phyloP scores from a whole-genome alignment of 1,140 invertebrate species.

The Macrosteles quadrilineatus region DNA sequence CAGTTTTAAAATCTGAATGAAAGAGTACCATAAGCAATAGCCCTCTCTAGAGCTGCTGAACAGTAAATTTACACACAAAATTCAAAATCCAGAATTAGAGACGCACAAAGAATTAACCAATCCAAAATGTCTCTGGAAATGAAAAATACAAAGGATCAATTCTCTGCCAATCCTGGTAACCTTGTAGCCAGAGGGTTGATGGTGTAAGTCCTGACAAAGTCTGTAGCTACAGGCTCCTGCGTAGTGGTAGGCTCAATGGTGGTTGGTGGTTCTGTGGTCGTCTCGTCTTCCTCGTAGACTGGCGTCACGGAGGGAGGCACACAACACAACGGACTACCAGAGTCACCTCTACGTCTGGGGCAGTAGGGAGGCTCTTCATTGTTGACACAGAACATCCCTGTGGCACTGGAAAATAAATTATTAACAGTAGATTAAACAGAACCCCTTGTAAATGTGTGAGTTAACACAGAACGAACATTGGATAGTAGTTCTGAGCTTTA shows the following conservation, averaged over 20 bases:
- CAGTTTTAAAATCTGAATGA: no score
- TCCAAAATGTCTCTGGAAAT: no score
- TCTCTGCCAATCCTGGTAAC: background rate
- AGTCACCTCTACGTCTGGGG: slow-evolving; percentile 54
- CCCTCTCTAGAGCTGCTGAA: no score
- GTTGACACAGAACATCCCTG: slow-evolving; percentile 67
- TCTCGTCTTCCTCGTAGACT: background rate
- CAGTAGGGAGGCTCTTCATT: slow-evolving; percentile 66
- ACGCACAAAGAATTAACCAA: no score
- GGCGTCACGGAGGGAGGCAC: slow-evolving; percentile 31
- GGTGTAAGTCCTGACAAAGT: slow-evolving; percentile 14
- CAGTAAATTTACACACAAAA: no score
- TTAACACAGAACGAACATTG: background rate
- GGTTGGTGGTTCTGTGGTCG: slow-evolving; percentile 11
- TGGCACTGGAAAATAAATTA: slow-evolving; percentile 51
- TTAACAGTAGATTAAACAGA: background rate
- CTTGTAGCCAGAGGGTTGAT: slow-evolving; percentile 12
- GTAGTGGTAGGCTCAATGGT: slow-evolving; percentile 16
- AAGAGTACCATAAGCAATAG: no score
- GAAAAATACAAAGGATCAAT: no score
- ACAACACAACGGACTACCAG: slow-evolving; percentile 68
- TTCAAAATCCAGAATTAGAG: no score
- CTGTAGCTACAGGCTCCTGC: background rate
- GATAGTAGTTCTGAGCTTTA: background rate
- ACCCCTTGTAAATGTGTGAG: background rate